Percentiles rank a stretch among this genome's conserved stretches.
phyloP scores from a whole-genome alignment of 1,140 invertebrate genomes.

The Chlorops oryzae region DNA sequence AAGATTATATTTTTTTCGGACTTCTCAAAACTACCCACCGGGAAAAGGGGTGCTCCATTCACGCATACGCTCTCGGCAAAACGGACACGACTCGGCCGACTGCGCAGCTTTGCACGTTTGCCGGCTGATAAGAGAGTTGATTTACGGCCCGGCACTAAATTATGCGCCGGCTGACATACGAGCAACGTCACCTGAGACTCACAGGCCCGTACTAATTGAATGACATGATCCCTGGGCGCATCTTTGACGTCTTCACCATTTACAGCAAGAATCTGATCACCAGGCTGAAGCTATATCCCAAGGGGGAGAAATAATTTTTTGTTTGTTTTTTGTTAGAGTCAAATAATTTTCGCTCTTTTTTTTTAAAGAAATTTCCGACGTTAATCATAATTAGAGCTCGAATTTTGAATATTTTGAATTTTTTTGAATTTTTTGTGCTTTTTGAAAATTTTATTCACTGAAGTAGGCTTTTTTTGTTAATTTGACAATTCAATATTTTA shows the following conservation, averaged over 20 bases:
- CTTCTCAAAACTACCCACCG: constrained; percentile 51
- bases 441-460: too few relatives aligned
- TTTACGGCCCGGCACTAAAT: constrained; percentile 61
- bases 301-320: not conserved
- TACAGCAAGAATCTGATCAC: constrained; percentile 82
- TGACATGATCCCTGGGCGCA: constrained; percentile 81
- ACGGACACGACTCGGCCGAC: constrained; percentile 75
- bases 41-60: constrained; percentile 72
- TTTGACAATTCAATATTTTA: too few relatives aligned
- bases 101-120: constrained; percentile 73
- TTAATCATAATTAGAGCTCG: too few relatives aligned
- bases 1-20: not conserved
- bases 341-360: too few relatives aligned
- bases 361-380: too few relatives aligned
- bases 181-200: constrained; percentile 65
- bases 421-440: too few relatives aligned
- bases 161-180: constrained; percentile 75
- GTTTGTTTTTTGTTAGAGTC: not conserved
- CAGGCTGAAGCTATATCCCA: constrained; percentile 64
- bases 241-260: constrained; percentile 84
- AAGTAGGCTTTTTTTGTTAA: too few relatives aligned
- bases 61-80: constrained; percentile 85
- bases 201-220: constrained; percentile 78
- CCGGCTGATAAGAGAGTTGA: constrained; percentile 80
- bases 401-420: too few relatives aligned